Conservation (phyloP, 30 jellyfish, hydroid and myxozoan genomes). For the Chironex yamaguchii region DNA sequence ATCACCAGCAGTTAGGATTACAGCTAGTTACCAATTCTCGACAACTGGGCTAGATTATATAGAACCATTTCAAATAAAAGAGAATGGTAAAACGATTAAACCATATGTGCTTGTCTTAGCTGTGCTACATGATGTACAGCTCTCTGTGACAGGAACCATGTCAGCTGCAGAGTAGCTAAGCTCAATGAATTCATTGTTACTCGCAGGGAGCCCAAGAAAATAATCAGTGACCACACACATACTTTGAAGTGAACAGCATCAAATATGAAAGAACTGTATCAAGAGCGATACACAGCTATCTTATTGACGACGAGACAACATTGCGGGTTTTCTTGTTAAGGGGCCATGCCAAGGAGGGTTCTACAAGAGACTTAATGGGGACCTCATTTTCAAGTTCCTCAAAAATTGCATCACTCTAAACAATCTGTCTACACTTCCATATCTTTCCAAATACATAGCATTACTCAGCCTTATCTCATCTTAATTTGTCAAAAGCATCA, state of each 20-base stretch:
- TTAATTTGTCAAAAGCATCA: background rate
- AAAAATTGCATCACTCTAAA: conserved; percentile 57
- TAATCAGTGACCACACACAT: conserved; percentile 39
- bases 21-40: no score
- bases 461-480: conserved; percentile 25
- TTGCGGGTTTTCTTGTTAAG: conserved; percentile 28
- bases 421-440: conserved; percentile 23
- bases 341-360: conserved; percentile 26
- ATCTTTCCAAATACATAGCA: conserved; percentile 1
- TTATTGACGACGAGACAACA: background rate
- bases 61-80: conserved; percentile 39
- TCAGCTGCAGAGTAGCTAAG: conserved; percentile 23
- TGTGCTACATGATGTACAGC: conserved; percentile 45
- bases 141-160: conserved; percentile 14
- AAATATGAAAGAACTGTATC: no score
- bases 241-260: conserved; percentile 31
- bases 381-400: conserved; percentile 32
- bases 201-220: conserved; percentile 20
- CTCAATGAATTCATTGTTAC: conserved; percentile 38
- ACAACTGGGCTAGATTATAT: no score
- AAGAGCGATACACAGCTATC: conserved; percentile 4
- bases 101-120: conserved; percentile 6
- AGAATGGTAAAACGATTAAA: conserved; percentile 7
- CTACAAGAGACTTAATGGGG: background rate
- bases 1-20: conserved; percentile 18